Base-by-base conservation (phyloP, 2,797 vertebrate species). In the Acanthopagrus latus region DNA sequence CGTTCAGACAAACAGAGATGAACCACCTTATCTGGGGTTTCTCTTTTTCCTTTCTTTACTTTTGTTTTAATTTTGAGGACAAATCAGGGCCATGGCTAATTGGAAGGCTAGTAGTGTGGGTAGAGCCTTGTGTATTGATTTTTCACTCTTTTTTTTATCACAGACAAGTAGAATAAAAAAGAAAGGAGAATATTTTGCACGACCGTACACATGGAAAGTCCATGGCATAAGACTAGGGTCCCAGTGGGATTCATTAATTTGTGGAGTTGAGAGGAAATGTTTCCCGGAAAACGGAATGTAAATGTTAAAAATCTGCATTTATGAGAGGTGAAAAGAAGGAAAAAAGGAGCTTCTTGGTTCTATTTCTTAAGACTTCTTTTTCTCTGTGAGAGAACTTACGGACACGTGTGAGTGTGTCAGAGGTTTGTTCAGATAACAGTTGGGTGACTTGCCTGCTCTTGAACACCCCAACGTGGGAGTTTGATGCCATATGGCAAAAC, bases 21-120 rank as follows among this genome's bases (percentile, higher is more conserved):
- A 92, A 92, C 92, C 54, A 69, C 51, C 64, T 71, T 71, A 74
- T 91, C 67, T 73, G 43, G 41, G 27, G n/a, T 41, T 75, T 60
- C 44, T 67, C 66, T 67, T 76, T 33, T 67, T 71, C 44, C 60
- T 44, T 8, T 2, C 47, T 78, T 71, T 60, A 50, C 46, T 84
- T 91, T 75, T 43, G 48, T 79, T 88, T 74, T 68, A 83, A 81
- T 81, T 81, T 82, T 64, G 60, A 88, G 81, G 72, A 78, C 64
- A 86, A 93, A 88, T 92, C 83, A 89, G 86, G 83, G 84, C 87
- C 54, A 20, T 56, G 44, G 82, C 84, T 95, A 95, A 95, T 94
- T 95, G 88, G 91, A 82, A 86, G 81, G 86, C 81, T 84, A 83
- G 60, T 54, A 43, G 58, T 65, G 71, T 85, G 77, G 69, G 83